Percentiles rank a stretch among this genome's conserved stretches.
phyloP scores from a whole-genome alignment of 2,797 vertebrate species.

The Bucorvus abyssinicus region DNA sequence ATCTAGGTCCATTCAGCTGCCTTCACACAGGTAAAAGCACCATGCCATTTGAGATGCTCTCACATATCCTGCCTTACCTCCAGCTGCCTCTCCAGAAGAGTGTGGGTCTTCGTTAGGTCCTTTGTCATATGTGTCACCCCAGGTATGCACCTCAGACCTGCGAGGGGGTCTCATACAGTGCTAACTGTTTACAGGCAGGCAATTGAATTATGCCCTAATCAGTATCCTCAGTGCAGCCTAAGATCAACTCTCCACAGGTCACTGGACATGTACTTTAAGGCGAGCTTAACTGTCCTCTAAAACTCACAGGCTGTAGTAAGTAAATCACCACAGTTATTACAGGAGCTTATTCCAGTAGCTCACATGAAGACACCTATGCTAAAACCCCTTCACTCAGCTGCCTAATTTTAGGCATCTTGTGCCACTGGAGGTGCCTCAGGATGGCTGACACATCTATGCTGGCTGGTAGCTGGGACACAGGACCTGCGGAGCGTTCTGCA shows the following conservation, averaged over 20 bases:
- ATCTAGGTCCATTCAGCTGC: neutral
- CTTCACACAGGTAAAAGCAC: neutral
- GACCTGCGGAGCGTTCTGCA: neutral
- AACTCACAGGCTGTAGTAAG: neutral
- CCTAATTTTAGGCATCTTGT: neutral
- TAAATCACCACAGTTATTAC: rapidly evolving
- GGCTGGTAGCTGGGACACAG: neutral
- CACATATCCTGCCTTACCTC: neutral
- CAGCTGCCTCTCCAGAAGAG: neutral
- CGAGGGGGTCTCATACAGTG: neutral
- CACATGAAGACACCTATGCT: neutral
- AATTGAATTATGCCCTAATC: neutral
- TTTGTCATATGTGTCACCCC: neutral
- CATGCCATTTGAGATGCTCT: neutral
- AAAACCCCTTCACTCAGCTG: neutral
- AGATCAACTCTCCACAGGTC: neutral
- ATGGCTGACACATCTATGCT: neutral
- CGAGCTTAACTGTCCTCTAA: neutral
- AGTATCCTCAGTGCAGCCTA: neutral
- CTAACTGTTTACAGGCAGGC: neutral
- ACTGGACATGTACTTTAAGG: neutral
- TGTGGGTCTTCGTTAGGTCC: neutral
- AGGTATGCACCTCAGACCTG: neutral
- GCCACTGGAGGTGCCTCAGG: neutral
- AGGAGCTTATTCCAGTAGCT: neutral